Percentiles rank a stretch among this genome's conserved stretches.
Evolutionary conservation across 2,113 vertebrate genomes (phyloP).

Genomic region (Puma concolor): DNA sequence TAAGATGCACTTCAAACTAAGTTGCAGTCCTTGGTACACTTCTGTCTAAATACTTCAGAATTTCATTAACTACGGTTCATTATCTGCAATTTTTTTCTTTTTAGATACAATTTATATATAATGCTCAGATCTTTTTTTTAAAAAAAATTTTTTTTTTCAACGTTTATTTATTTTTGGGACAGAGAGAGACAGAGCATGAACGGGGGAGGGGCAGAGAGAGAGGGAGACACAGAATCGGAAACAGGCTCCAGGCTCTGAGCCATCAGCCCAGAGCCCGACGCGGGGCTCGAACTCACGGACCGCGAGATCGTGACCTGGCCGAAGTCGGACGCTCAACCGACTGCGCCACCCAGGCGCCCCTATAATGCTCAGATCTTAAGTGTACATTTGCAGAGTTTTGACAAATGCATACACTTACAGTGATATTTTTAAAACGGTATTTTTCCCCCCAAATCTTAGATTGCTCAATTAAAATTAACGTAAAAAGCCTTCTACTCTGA

Average conservation of each 20-base stretch:
- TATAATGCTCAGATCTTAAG: conserved; percentile 8
- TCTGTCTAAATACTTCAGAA: conserved; percentile 30
- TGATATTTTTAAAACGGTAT: not conserved
- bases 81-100: conserved; percentile 38
- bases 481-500: conserved; percentile 14
- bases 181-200: too few relatives aligned
- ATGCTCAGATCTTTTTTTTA: not conserved
- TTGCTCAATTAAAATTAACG: not conserved
- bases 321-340: too few relatives aligned
- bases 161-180: too few relatives aligned
- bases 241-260: too few relatives aligned
- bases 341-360: too few relatives aligned
- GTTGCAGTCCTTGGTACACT: not conserved
- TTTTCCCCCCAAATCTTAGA: not conserved
- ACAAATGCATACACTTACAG: not conserved
- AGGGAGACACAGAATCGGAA: too few relatives aligned
- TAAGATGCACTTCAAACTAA: conserved; percentile 19
- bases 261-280: too few relatives aligned
- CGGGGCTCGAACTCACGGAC: too few relatives aligned
- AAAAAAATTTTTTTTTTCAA: too few relatives aligned
- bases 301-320: too few relatives aligned
- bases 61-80: conserved; percentile 20
- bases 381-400: conserved; percentile 22
- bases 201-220: too few relatives aligned
- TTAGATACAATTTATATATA: not conserved